Conservation (phyloP, 1,140 invertebrate genomes). For the Nebria ingens region DNA sequence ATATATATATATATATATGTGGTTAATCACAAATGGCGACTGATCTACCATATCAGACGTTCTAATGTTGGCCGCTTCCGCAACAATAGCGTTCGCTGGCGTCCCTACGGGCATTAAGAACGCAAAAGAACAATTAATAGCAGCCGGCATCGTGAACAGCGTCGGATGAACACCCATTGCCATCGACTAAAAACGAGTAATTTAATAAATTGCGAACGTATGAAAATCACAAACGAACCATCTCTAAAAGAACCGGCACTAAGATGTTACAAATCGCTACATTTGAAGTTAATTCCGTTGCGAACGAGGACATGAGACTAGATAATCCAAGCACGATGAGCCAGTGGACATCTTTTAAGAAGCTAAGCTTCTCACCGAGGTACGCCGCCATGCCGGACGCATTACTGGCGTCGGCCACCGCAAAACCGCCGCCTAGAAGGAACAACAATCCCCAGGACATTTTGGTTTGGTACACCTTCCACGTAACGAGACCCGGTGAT, state of each 20-base stretch:
- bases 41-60: conserved; percentile 64
- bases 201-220: neutral
- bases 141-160: conserved; percentile 70
- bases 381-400: conserved; percentile 14
- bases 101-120: conserved; percentile 49
- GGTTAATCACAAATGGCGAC: too few species aligned
- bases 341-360: conserved; percentile 28
- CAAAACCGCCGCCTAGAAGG: conserved; percentile 36
- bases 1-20: too few species aligned
- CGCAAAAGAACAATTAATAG: conserved; percentile 63
- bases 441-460: conserved; percentile 63
- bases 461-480: conserved; percentile 58
- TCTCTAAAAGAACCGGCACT: conserved; percentile 49
- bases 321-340: conserved; percentile 43
- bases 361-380: conserved; percentile 40
- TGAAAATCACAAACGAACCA: conserved; percentile 36
- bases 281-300: conserved; percentile 48
- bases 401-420: conserved; percentile 17
- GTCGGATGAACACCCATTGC: conserved; percentile 61
- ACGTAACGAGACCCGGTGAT: conserved; percentile 53
- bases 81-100: conserved; percentile 84
- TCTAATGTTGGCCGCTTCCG: conserved; percentile 58
- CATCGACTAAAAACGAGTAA: conserved; percentile 42
- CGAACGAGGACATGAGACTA: conserved; percentile 51
- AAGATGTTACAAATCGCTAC: conserved; percentile 54